phyloP scores from a whole-genome alignment of 1,140 invertebrate species.

The Platyscapa corneri region DNA sequence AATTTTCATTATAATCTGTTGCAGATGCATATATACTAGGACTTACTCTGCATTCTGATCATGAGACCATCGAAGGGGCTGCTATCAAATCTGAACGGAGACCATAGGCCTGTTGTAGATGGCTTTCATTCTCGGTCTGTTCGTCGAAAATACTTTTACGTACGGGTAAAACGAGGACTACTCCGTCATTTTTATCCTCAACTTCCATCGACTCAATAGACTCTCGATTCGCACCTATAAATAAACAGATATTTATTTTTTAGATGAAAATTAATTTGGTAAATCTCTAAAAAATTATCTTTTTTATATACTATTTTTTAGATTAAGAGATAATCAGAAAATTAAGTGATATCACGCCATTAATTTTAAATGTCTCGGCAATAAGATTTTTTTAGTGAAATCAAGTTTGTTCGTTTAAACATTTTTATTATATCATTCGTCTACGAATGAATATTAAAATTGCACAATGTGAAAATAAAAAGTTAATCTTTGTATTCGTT shows the following conservation, averaged over 20 bases:
- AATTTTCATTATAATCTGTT: no score
- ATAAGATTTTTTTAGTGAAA: no score
- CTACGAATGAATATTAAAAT: no score
- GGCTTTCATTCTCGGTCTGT: constrained; percentile 45
- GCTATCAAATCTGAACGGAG: constrained; percentile 55
- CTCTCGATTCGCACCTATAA: constrained; percentile 53
- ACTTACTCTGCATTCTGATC: constrained; percentile 62
- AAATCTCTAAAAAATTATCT: no score
- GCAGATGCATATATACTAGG: not conserved
- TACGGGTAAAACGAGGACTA: constrained; percentile 57
- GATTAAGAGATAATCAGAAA: no score
- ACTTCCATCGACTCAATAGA: constrained; percentile 52
- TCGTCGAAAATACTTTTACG: constrained; percentile 49
- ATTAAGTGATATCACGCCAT: no score
- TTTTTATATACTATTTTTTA: no score
- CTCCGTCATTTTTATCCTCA: constrained; percentile 52
- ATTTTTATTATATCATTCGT: no score
- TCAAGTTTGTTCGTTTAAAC: no score
- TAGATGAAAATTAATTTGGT: not conserved
- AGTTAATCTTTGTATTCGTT: no score
- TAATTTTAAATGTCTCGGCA: no score
- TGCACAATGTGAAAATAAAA: no score
- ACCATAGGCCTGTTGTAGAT: constrained; percentile 41
- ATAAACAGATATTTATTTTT: not conserved
- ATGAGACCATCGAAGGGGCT: constrained; percentile 57